Percentiles rank a stretch among this genome's conserved stretches.
phyloP scores from a whole-genome alignment of 2,113 vertebrate genomes.

The Aleadryas rufinucha region DNA sequence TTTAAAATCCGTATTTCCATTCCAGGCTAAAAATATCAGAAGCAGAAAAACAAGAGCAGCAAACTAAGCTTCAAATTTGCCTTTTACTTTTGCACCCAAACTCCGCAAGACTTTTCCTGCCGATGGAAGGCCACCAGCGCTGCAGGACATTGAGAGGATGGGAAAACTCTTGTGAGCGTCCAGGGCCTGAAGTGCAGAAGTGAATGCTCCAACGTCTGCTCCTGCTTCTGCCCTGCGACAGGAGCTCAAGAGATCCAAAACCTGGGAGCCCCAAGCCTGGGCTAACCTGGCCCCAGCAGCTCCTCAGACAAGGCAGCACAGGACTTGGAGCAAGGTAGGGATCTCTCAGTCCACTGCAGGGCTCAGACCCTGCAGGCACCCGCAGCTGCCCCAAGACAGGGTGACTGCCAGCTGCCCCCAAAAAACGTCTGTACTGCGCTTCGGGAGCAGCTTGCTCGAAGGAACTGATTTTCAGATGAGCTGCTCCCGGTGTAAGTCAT shows the following conservation, averaged over 20 bases:
- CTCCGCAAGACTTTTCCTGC: background rate
- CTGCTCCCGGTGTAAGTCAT: background rate
- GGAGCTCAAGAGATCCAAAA: background rate
- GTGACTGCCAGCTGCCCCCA: rapidly evolving
- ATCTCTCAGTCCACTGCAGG: rapidly evolving
- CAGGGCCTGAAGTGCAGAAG: background rate
- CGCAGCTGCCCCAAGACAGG: background rate
- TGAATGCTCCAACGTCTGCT: background rate
- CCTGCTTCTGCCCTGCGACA: background rate
- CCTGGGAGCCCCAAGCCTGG: rapidly evolving
- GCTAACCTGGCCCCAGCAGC: background rate
- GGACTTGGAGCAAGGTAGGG: background rate
- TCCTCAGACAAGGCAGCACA: rapidly evolving
- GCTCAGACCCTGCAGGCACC: background rate
- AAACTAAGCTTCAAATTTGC: background rate
- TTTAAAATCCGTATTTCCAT: background rate
- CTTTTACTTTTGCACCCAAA: background rate
- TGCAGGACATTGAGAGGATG: rapidly evolving
- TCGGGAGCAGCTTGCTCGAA: background rate
- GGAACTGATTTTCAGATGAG: background rate
- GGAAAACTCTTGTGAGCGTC: rapidly evolving
- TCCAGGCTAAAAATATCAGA: background rate
- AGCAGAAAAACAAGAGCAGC: background rate
- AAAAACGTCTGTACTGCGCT: rapidly evolving
- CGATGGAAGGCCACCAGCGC: rapidly evolving